These are phyloP conservation scores for Halcyon leucocephala DNA, from an alignment of 2,797 vertebrate species.

Conservation along the genomic window DNA sequence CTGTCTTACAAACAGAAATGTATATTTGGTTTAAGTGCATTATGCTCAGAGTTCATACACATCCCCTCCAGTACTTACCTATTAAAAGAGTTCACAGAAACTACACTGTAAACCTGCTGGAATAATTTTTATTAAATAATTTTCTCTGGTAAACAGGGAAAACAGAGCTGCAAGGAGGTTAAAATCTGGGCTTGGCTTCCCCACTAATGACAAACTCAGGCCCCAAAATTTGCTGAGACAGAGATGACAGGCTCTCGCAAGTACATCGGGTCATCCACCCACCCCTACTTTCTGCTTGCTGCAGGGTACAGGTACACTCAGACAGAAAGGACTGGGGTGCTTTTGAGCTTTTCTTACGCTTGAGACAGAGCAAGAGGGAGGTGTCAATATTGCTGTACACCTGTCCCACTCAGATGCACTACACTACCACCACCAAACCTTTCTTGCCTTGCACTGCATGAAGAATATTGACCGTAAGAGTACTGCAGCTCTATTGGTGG, in stretches of 20 bases:
- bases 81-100: slow-evolving; percentile 59
- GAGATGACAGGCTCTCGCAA: slow-evolving; percentile 64
- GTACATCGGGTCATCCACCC: background rate
- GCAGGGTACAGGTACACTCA: slow-evolving; percentile 16
- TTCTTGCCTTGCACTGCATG: background rate
- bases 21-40: background rate
- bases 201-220: slow-evolving; percentile 51
- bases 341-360: background rate
- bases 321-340: background rate
- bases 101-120: background rate
- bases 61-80: slow-evolving; percentile 30
- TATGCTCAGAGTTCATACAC: slow-evolving; percentile 7
- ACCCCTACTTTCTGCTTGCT: slow-evolving; percentile 23
- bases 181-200: slow-evolving; percentile 59
- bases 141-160: slow-evolving; percentile 50
- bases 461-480: background rate
- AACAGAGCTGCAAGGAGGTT: slow-evolving; percentile 64
- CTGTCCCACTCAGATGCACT: background rate
- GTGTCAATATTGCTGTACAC: background rate
- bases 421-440: background rate
- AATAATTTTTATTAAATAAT: slow-evolving; percentile 58
- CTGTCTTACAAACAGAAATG: background rate
- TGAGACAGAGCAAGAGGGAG: background rate
- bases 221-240: slow-evolving; percentile 65
- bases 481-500: background rate